Evolutionary conservation across 2,113 vertebrate genomes (phyloP).

Genomic region (Camelus bactrianus): DNA sequence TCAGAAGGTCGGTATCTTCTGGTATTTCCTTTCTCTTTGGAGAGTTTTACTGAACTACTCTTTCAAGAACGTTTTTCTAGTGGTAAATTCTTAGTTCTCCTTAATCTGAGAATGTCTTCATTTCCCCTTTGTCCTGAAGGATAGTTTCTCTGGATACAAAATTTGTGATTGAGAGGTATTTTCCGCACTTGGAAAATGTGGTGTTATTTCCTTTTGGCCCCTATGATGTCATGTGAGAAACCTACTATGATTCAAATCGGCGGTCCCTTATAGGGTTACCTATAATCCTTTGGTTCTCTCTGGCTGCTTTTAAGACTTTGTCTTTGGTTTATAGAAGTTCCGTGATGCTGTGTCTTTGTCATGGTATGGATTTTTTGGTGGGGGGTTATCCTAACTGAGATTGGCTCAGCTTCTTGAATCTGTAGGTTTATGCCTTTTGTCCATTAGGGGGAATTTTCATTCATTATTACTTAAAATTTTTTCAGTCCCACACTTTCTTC

Average conservation of each 20-base stretch:
- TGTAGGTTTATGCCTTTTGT: neutral
- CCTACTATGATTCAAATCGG: neutral
- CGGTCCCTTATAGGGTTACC: neutral
- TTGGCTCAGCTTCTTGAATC: neutral
- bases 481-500: neutral
- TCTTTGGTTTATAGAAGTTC: neutral
- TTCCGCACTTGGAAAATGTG: neutral
- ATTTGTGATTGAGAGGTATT: neutral
- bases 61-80: neutral
- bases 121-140: neutral
- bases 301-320: slow-evolving; percentile 8
- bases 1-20: neutral
- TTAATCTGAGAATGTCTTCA: neutral
- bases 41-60: neutral
- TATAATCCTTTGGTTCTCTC: neutral
- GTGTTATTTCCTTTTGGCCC: neutral
- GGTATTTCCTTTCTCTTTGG: slow-evolving; percentile 18
- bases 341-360: neutral
- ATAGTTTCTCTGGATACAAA: neutral
- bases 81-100: neutral
- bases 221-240: neutral
- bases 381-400: neutral
- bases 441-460: neutral
- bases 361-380: neutral
- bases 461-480: neutral